Percentiles rank a stretch among this genome's conserved stretches.
These are phyloP conservation scores for Scaptodrosophila latifasciaeformis DNA, from an alignment of 2,888 invertebrate species.

Conservation along the genomic window DNA sequence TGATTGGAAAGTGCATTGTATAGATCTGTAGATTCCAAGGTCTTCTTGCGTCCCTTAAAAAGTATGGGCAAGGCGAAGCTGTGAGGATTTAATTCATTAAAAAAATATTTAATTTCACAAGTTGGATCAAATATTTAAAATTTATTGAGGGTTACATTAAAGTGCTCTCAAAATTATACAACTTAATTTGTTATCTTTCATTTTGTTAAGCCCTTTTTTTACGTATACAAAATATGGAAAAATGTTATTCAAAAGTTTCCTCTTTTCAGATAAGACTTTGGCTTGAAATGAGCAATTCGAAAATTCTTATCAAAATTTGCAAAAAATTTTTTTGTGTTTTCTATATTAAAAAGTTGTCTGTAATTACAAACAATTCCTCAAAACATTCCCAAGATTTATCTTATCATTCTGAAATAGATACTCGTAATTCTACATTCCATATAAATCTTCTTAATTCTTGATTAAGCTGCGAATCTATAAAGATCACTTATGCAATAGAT, in stretches of 20 bases:
- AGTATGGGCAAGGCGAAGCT: slow-evolving; percentile 88
- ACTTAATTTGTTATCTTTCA: neutral
- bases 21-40: slow-evolving; percentile 84
- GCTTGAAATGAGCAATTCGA: slow-evolving; percentile 4
- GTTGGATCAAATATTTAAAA: neutral
- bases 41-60: slow-evolving; percentile 82
- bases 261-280: neutral
- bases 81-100: slow-evolving; percentile 48
- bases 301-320: slow-evolving; percentile 19
- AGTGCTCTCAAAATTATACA: neutral
- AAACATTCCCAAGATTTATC: too few species aligned
- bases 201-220: neutral
- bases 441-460: too few species aligned
- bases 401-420: too few species aligned
- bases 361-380: too few species aligned
- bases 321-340: slow-evolving; percentile 8
- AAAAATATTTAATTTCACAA: neutral
- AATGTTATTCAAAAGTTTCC: neutral
- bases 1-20: slow-evolving; percentile 82
- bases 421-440: too few species aligned
- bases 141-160: neutral
- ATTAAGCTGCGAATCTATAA: too few species aligned
- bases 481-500: too few species aligned
- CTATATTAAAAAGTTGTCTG: too few species aligned
- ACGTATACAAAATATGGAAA: neutral